Base-by-base conservation (phyloP, 1,140 invertebrate genomes). In the Drosophila aff. region DNA sequence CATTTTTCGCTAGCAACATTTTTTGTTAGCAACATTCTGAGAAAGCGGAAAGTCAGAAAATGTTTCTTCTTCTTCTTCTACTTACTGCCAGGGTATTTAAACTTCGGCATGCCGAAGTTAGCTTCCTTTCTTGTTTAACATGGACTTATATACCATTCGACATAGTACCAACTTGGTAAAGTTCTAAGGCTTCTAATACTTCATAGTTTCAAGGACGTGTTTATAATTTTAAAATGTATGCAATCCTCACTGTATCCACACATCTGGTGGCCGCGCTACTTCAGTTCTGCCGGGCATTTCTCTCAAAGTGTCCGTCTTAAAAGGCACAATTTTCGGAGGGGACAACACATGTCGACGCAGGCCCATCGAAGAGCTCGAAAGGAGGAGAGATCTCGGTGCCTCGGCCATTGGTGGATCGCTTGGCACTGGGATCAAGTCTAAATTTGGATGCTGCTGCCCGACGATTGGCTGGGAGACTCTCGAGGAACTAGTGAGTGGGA, bases 391-490 rank as follows among this genome's bases (percentile, higher is more conserved):
- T 38, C 21, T 23, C 2, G 21, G 36, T 57, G 16, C 36, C 52
- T 47, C 46, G 43, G 41, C 61, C 38, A 65, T 50, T 75, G 72
- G 69, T 76, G 36, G 71, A 75, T 47, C 33, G 40, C 16, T 40
- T 16, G 44, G 28, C 21, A 58, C 33, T 23, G n/a, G 36, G 57
- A 46, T 13, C n/a, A 21, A 63, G 50, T 78, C 81, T 87, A 87
- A 71, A 68, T 89, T 89, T 83, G 81, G 83, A 89, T 81, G 55
- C 77, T 59, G 66, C 57, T 26, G 44, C 18, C 31, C 33, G 50
- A 43, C 73, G 84, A 87, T 87, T 87, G 83, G 83, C 43, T 41
- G 64, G 50, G 5, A 41, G 55, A 18, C 7, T 16, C 53, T 31
- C 11, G 40, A 52, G 53, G 36, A 36, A 81, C 62, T 44, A 67